A percentile compares a stretch with the other conserved stretches of the same genome.
Evolutionary conservation across 2,797 vertebrate species (phyloP).

Genomic region (Pteropus rufus): DNA sequence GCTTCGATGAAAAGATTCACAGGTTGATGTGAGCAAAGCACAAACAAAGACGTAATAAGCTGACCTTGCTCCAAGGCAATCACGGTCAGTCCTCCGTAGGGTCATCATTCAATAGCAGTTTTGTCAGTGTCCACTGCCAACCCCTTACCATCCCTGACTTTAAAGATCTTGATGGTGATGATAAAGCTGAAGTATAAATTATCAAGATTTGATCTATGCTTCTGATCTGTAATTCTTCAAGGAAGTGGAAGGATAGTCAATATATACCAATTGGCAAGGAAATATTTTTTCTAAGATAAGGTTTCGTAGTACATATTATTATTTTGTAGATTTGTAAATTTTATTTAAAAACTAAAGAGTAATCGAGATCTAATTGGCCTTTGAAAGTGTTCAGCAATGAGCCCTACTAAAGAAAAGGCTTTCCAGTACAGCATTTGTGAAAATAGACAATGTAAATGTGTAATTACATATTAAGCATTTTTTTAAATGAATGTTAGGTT

Average conservation of each 20-base stretch:
- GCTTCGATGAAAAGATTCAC: background rate
- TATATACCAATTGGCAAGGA: background rate
- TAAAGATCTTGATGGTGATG: background rate
- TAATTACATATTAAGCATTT: constrained; percentile 19
- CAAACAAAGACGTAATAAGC: background rate
- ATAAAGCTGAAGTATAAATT: background rate
- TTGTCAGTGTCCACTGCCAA: background rate
- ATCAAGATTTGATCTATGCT: background rate
- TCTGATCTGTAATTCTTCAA: background rate
- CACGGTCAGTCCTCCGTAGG: background rate
- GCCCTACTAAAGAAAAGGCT: background rate
- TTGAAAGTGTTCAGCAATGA: background rate
- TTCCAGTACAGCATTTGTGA: background rate
- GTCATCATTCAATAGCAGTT: background rate
- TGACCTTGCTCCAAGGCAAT: background rate
- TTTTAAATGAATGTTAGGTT: background rate
- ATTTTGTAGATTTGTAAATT: background rate
- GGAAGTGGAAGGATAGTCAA: background rate
- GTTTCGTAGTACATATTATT: background rate
- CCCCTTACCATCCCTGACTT: background rate
- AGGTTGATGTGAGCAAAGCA: background rate
- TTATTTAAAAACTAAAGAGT: background rate
- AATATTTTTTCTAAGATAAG: background rate
- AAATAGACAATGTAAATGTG: background rate
- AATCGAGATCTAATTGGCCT: constrained; percentile 45